A percentile compares a stretch with the other conserved stretches of the same genome.
These are phyloP conservation scores for Trichonephila clavipes DNA, from an alignment of 1,140 invertebrate genomes.

Conservation along the genomic window DNA sequence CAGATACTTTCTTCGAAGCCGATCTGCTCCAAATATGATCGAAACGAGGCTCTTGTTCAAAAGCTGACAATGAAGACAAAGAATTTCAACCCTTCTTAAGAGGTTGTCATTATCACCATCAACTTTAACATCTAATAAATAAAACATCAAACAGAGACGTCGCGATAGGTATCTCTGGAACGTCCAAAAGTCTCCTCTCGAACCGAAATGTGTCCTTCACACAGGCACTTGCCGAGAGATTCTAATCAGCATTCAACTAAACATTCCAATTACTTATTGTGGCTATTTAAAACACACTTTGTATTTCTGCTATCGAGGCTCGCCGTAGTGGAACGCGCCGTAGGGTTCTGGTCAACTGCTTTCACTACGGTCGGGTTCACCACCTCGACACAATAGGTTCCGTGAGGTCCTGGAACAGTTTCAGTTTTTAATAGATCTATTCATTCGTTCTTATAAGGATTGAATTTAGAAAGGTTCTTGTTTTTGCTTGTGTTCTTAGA, in stretches of 20 bases:
- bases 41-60: not conserved
- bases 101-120: not conserved
- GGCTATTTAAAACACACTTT: constrained; percentile 26
- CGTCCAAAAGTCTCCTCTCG: not conserved
- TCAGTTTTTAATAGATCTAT: not conserved
- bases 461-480: not conserved
- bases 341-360: constrained; percentile 15
- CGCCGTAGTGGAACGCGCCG: not conserved
- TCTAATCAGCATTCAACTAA: constrained; percentile 1
- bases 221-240: not conserved
- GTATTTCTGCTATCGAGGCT: not conserved
- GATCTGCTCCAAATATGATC: too few species aligned
- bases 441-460: not conserved
- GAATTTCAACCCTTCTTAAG: not conserved
- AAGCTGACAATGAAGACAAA: not conserved
- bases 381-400: constrained; percentile 4
- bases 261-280: not conserved
- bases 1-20: too few species aligned
- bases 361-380: not conserved
- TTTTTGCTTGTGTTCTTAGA: not conserved
- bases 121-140: constrained; percentile 11
- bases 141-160: not conserved
- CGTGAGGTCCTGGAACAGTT: not conserved
- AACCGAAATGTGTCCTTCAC: not conserved
- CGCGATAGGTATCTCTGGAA: not conserved